Percentiles rank a stretch among this genome's conserved stretches.
Conservation (phyloP, 2,113 vertebrate genomes). For the Coturnix japonica region DNA sequence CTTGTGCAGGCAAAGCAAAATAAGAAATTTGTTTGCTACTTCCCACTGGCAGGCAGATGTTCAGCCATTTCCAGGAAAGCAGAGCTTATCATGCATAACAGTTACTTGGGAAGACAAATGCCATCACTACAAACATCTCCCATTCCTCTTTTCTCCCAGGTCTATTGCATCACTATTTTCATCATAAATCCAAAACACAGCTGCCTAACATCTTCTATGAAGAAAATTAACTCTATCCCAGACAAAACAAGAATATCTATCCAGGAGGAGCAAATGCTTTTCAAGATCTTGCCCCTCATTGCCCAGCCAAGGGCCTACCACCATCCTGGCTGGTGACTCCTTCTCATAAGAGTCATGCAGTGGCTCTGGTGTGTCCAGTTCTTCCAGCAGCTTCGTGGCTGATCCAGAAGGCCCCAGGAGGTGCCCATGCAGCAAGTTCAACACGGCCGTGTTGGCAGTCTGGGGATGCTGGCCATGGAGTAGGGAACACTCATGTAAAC, state of each 20-base stretch:
- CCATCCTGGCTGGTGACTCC: fast-evolving
- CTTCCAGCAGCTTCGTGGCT: fast-evolving
- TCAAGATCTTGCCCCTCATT: neutral
- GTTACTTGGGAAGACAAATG: neutral
- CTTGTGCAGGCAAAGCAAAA: neutral
- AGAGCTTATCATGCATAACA: neutral
- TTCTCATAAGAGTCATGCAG: fast-evolving
- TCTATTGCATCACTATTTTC: neutral
- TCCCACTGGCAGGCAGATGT: neutral
- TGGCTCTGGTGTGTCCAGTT: neutral
- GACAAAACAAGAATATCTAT: neutral
- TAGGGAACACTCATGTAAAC: neutral
- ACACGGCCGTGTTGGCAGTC: neutral
- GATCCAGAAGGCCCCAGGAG: fast-evolving
- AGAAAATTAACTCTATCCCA: neutral
- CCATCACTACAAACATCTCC: neutral
- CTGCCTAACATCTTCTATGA: neutral
- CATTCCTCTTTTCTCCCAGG: neutral
- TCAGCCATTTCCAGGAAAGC: neutral
- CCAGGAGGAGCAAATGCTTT: neutral
- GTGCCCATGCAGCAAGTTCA: fast-evolving
- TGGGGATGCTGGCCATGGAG: neutral
- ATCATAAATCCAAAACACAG: neutral
- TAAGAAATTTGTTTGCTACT: neutral
- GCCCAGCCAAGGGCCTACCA: neutral